Evolutionary conservation across 2,113 vertebrate species (phyloP).

Genomic region (Anolis carolinensis): DNA sequence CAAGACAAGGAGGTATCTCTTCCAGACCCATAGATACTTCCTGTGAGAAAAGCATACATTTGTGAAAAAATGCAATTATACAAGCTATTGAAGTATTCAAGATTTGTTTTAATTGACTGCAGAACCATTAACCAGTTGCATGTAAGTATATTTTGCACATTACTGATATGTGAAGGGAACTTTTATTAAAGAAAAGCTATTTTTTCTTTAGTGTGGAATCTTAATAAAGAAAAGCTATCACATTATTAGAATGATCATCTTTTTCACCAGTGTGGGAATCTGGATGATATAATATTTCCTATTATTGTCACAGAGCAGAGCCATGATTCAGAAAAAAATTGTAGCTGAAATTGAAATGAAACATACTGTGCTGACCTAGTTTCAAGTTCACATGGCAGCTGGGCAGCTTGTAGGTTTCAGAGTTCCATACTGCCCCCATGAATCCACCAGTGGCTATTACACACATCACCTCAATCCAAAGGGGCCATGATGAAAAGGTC

Average conservation of each 20-base stretch:
- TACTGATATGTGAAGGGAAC: background rate
- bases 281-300: background rate
- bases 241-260: background rate
- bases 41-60: background rate
- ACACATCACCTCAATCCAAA: background rate
- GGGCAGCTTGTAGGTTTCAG: background rate
- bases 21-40: background rate
- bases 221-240: background rate
- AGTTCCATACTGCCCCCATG: background rate
- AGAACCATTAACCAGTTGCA: background rate
- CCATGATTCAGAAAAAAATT: background rate
- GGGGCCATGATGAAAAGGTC: background rate
- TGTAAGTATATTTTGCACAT: background rate
- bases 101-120: background rate
- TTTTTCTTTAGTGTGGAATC: background rate
- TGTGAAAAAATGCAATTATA: background rate
- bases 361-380: background rate
- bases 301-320: background rate
- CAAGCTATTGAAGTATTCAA: background rate
- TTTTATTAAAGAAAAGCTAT: background rate
- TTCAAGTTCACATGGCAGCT: too few species aligned
- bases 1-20: background rate
- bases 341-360: background rate
- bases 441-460: background rate
- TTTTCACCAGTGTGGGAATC: background rate